phyloP scores from a whole-genome alignment of 2,888 invertebrate species.

The Oasisia sp. region DNA sequence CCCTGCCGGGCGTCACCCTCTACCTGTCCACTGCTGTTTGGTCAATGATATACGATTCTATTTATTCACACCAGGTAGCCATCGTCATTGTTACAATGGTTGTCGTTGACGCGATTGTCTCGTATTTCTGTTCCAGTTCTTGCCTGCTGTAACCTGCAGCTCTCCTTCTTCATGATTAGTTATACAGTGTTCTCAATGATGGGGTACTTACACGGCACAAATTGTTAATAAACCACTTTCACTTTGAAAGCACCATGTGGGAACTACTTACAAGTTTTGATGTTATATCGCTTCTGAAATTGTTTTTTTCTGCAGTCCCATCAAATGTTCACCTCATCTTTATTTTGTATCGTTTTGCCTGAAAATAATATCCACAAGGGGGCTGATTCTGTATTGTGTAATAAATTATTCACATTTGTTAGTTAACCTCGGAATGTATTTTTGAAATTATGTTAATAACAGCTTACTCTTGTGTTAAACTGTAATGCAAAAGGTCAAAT shows the following conservation, averaged over 20 bases:
- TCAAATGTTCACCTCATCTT: too few relatives aligned
- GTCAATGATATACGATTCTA: slow-evolving; percentile 97
- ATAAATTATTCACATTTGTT: too few relatives aligned
- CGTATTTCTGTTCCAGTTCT: slow-evolving; percentile 10
- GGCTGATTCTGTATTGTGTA: too few relatives aligned
- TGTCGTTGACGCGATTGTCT: not conserved
- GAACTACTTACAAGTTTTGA: too few relatives aligned
- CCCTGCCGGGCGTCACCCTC: slow-evolving; percentile 65
- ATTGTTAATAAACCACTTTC: not conserved
- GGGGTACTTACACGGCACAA: not conserved
- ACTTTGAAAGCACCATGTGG: too few relatives aligned
- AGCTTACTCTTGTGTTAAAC: not conserved
- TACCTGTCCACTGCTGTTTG: slow-evolving; percentile 90
- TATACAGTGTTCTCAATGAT: not conserved
- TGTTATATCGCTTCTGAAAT: too few relatives aligned
- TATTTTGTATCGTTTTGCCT: too few relatives aligned
- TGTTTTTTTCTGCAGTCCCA: too few relatives aligned
- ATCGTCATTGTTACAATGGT: not conserved
- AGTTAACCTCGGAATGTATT: too few relatives aligned
- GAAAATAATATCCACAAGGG: too few relatives aligned
- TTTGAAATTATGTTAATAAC: not conserved
- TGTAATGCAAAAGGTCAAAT: not conserved
- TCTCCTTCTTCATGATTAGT: not conserved
- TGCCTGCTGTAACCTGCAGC: not conserved
- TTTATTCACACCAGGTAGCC: slow-evolving; percentile 94